Conservation (phyloP, 2,113 vertebrate genomes). For the Leiothrix lutea region DNA sequence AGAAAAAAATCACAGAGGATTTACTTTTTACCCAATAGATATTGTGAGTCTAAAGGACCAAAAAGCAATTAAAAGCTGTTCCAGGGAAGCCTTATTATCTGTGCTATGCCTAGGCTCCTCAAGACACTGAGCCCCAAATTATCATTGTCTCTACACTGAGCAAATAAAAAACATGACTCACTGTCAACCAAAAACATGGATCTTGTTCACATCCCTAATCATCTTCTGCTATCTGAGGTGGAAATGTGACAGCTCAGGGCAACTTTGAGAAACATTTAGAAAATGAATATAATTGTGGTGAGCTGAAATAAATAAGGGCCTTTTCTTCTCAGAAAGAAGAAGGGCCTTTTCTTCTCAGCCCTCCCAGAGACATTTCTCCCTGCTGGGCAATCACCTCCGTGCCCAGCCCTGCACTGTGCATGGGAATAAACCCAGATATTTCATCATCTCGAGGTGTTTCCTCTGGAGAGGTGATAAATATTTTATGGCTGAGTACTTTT, state of each 20-base stretch:
- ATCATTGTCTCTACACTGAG: background rate
- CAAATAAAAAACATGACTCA: background rate
- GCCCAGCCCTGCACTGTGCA: background rate
- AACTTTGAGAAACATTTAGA: constrained; percentile 20
- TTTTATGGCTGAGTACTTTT: background rate
- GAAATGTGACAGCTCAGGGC: background rate
- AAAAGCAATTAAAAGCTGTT: constrained; percentile 31
- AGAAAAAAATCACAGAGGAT: background rate
- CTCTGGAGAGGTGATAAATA: background rate
- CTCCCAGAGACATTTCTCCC: background rate
- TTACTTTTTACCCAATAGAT: background rate
- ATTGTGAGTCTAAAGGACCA: background rate
- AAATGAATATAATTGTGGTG: constrained; percentile 4
- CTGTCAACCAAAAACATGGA: background rate
- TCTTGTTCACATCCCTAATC: background rate
- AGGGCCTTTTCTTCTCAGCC: background rate
- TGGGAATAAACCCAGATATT: background rate
- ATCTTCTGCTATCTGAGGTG: background rate
- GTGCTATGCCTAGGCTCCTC: background rate
- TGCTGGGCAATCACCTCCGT: constrained; percentile 28
- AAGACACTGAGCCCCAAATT: constrained; percentile 36
- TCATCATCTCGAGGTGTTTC: constrained; percentile 8
- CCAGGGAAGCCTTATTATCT: background rate
- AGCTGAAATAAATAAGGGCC: constrained; percentile 32
- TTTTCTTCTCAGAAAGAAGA: constrained; percentile 15